These are phyloP conservation scores for Netta rufina DNA, from an alignment of 2,797 vertebrate species.

Conservation along the genomic window DNA sequence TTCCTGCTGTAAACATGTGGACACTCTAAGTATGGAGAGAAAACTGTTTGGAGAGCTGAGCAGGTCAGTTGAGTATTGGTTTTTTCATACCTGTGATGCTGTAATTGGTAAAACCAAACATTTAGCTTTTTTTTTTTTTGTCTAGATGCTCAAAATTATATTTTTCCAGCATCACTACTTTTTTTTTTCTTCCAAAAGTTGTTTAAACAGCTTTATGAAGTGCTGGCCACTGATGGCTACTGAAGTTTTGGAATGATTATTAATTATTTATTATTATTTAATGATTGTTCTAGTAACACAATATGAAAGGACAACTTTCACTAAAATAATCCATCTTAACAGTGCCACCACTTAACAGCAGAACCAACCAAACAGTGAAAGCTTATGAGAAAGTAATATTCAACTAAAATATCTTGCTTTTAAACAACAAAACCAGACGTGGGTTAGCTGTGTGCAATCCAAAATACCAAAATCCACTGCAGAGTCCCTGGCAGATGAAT, in stretches of 20 bases:
- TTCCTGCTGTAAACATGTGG: fast-evolving
- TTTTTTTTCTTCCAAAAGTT: background rate
- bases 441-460: background rate
- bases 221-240: background rate
- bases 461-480: background rate
- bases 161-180: background rate
- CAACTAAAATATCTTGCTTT: background rate
- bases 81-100: background rate
- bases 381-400: background rate
- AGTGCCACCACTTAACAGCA: background rate
- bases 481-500: background rate
- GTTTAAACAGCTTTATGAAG: background rate
- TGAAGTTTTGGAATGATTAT: background rate
- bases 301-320: background rate
- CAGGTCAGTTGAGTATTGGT: background rate
- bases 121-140: background rate
- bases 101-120: background rate
- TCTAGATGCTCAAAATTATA: background rate
- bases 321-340: background rate
- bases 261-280: no score
- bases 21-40: background rate
- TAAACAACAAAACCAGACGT: background rate
- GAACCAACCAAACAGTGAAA: background rate
- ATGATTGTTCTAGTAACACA: fast-evolving
- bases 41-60: background rate